phyloP scores from a whole-genome alignment of 1,140 invertebrate genomes.

The silkworm (Bombyx mori) region ASM3026992v2 NC_085117.1:5797501-5798000 shows the following conservation, averaged over 20 bases:
- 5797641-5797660: background rate
- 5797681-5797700: background rate
- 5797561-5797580: no score
- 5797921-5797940: background rate
- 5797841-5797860: background rate
- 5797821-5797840: constrained; percentile 40
- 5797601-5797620: background rate
- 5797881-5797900: background rate
- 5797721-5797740: constrained; percentile 85
- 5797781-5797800: constrained; percentile 89
- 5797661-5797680: no score
- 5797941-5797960: background rate
- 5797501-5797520: no score
- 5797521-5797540: no score
- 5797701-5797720: constrained; percentile 71
- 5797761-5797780: constrained; percentile 94
- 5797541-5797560: no score
- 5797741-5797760: constrained; percentile 87
- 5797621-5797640: background rate
- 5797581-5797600: background rate
- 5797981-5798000: no score
- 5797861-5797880: no score
- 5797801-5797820: constrained; percentile 79
- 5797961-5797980: background rate
- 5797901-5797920: background rate